Evolutionary conservation across 2,888 invertebrate genomes (phyloP).

Genomic region (Pterostichus niger): DNA sequence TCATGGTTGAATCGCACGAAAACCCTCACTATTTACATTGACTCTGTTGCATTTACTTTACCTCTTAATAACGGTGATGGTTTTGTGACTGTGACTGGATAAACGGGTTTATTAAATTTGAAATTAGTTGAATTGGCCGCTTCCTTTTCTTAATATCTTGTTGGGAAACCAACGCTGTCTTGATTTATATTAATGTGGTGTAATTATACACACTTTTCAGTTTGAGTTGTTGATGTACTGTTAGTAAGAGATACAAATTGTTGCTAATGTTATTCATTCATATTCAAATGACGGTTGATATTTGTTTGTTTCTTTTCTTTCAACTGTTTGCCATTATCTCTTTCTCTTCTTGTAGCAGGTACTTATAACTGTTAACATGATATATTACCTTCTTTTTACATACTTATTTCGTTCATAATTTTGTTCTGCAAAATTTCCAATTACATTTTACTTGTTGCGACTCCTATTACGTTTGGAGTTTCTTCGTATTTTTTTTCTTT

Average conservation of each 20-base stretch:
- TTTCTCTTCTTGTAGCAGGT: too few species aligned
- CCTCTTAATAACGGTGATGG: constrained; percentile 41
- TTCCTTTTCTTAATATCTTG: constrained; percentile 51
- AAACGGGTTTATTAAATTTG: constrained; percentile 52
- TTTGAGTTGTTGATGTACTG: constrained; percentile 51
- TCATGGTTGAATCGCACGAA: constrained; percentile 38
- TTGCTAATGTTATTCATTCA: constrained; percentile 36
- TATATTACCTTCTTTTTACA: too few species aligned
- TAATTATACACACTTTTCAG: constrained; percentile 55
- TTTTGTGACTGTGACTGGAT: constrained; percentile 31
- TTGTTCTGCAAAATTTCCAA: too few species aligned
- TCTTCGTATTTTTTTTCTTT: too few species aligned
- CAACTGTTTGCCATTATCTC: not conserved
- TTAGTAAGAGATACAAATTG: constrained; percentile 50
- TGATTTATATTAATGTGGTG: constrained; percentile 56
- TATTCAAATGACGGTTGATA: constrained; percentile 1
- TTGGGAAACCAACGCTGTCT: constrained; percentile 55
- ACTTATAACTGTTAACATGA: too few species aligned
- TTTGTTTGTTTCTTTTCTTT: not conserved
- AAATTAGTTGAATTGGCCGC: constrained; percentile 31
- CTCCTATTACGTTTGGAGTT: too few species aligned
- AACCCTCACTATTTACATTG: constrained; percentile 17
- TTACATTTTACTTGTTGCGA: too few species aligned
- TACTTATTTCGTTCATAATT: too few species aligned
- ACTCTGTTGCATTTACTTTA: constrained; percentile 18